phyloP scores from a whole-genome alignment of 2,888 invertebrate genomes.

The Chaetogeoica ovagalla region DNA sequence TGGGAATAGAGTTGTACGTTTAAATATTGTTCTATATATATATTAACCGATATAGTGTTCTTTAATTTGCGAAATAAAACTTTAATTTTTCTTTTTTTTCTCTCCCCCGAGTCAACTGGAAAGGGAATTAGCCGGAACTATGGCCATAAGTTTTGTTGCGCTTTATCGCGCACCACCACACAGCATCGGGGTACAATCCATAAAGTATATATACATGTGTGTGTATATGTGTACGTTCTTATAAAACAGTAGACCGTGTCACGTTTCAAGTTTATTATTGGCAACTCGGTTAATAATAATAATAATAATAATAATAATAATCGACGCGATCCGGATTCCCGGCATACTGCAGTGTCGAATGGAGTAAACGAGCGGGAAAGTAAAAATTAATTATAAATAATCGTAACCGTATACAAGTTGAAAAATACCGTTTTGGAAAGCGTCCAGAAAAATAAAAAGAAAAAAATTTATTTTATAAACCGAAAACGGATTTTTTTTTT shows the following conservation, averaged over 20 bases:
- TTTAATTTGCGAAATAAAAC: constrained; percentile 30
- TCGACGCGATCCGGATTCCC: background rate
- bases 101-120: background rate
- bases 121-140: constrained; percentile 36
- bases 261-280: constrained; percentile 24
- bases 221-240: background rate
- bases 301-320: background rate
- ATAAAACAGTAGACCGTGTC: background rate
- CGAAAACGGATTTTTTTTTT: background rate
- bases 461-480: no score
- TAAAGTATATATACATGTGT: background rate
- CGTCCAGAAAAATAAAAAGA: constrained; percentile 1
- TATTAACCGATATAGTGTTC: background rate
- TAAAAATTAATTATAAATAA: constrained; percentile 14
- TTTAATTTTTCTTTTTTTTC: background rate
- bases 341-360: no score
- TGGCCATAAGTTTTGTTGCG: constrained; percentile 38
- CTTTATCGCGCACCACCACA: constrained; percentile 32
- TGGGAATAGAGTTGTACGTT: no score
- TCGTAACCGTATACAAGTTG: no score
- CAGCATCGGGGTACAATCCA: constrained; percentile 4
- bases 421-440: constrained; percentile 16
- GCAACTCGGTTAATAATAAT: constrained; percentile 14
- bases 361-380: background rate
- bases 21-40: no score